Evolutionary conservation across 1,140 invertebrate species (phyloP).

Genomic region (Cyclargus thomasi): DNA sequence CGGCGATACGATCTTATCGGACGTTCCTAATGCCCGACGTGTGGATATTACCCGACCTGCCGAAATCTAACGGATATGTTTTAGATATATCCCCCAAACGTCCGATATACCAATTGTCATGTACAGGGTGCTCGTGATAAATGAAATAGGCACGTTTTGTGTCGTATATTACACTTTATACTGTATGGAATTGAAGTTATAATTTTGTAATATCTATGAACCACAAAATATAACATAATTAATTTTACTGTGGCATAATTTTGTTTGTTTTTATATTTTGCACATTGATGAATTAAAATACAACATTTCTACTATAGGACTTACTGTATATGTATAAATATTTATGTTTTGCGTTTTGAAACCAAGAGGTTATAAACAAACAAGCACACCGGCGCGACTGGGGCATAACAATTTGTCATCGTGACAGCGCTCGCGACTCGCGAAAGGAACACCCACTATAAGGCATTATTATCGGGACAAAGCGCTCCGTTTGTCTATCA

Average conservation of each 20-base stretch:
- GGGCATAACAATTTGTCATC: constrained; percentile 36
- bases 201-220: too few species aligned
- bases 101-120: constrained; percentile 19
- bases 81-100: constrained; percentile 52
- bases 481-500: constrained; percentile 71
- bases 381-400: not conserved
- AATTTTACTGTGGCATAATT: too few species aligned
- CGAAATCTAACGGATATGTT: constrained; percentile 58
- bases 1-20: constrained; percentile 70
- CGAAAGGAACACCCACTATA: constrained; percentile 49
- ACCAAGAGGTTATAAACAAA: constrained; percentile 21
- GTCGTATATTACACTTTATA: too few species aligned
- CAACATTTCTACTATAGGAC: too few species aligned
- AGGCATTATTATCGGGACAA: constrained; percentile 68
- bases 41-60: constrained; percentile 72
- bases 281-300: too few species aligned
- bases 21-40: constrained; percentile 69
- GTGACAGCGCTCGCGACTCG: constrained; percentile 26
- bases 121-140: constrained; percentile 21
- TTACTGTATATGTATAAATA: too few species aligned
- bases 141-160: too few species aligned
- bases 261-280: too few species aligned
- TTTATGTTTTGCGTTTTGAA: not conserved
- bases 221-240: too few species aligned
- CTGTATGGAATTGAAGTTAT: too few species aligned